Conservation (phyloP, 2,888 invertebrate genomes). For the Ectemnius lituratus region DNA sequence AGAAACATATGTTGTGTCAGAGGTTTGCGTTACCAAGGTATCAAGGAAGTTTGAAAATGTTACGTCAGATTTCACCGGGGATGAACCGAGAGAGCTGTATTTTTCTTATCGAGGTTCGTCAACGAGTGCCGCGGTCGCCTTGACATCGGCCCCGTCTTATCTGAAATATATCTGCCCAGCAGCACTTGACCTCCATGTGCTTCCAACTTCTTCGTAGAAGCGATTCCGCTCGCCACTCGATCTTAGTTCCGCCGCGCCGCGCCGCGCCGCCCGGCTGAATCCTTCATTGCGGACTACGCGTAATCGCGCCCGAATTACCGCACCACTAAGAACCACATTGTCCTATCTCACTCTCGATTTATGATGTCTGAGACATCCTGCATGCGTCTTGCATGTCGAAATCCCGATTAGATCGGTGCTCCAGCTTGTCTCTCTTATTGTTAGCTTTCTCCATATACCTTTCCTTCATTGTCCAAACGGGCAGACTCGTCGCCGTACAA, state of each 20-base stretch:
- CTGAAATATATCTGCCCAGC: conserved; percentile 43
- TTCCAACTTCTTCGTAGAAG: conserved; percentile 36
- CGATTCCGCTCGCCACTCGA: conserved; percentile 20
- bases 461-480: conserved; percentile 28
- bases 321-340: too few species aligned
- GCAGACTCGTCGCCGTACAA: conserved; percentile 31
- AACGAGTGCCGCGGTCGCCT: conserved; percentile 46
- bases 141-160: conserved; percentile 49
- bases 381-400: background rate
- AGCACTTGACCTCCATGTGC: conserved; percentile 47
- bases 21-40: background rate
- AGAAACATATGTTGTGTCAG: too few species aligned
- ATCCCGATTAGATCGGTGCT: background rate
- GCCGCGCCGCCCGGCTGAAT: too few species aligned
- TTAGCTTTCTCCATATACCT: conserved; percentile 19
- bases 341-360: too few species aligned
- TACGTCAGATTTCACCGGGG: conserved; percentile 36
- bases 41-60: conserved; percentile 36
- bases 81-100: conserved; percentile 6
- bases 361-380: too few species aligned
- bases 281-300: too few species aligned
- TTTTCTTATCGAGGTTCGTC: conserved; percentile 41
- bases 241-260: background rate
- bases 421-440: background rate
- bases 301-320: too few species aligned